Conservation (phyloP, 2,888 invertebrate species). For the Xylota segnis region DNA sequence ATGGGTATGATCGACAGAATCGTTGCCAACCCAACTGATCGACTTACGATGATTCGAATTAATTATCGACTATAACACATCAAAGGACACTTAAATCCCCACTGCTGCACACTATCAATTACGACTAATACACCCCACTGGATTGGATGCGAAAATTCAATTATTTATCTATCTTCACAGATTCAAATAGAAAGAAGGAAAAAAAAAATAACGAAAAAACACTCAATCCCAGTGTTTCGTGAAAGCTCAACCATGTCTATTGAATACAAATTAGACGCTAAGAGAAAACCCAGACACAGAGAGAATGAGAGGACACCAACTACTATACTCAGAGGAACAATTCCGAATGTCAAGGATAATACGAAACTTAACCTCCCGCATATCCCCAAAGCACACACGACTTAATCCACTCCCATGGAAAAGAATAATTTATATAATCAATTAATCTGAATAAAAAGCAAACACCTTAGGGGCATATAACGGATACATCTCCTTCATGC, state of each 20-base stretch:
- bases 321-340: conserved; percentile 39
- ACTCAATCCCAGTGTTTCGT: conserved; percentile 48
- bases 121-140: conserved; percentile 24
- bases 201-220: not conserved
- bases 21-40: not conserved
- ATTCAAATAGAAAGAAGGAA: conserved; percentile 1
- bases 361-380: conserved; percentile 23
- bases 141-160: conserved; percentile 47
- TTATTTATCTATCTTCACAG: conserved; percentile 47
- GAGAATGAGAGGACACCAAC: conserved; percentile 35
- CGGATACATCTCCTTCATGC: not conserved
- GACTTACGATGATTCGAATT: not conserved
- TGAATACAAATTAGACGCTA: conserved; percentile 56
- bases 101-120: conserved; percentile 33
- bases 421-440: conserved; percentile 56
- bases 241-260: conserved; percentile 62
- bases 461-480: not conserved
- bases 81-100: not conserved
- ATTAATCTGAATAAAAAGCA: conserved; percentile 45
- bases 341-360: conserved; percentile 71
- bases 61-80: not conserved
- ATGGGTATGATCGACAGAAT: no score
- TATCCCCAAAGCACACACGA: conserved; percentile 29
- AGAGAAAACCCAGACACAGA: conserved; percentile 42
- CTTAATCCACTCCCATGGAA: conserved; percentile 23